Evolutionary conservation across 2,113 vertebrate genomes (phyloP).

Genomic region (Lophura nycthemera): DNA sequence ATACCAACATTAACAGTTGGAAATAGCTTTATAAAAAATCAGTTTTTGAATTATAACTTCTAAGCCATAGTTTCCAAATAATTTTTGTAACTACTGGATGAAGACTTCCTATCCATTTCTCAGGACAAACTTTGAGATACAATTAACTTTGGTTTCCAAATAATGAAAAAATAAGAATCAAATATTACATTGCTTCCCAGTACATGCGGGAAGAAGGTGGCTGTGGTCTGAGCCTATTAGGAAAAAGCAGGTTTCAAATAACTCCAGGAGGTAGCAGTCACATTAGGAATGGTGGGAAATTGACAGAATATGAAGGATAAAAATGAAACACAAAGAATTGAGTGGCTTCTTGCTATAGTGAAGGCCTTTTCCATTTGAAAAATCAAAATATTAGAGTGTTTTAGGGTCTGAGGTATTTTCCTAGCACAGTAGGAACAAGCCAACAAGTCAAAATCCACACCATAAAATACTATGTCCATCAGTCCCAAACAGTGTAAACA

Average conservation of each 20-base stretch:
- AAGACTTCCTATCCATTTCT: neutral
- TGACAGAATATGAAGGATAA: neutral
- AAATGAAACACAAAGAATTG: neutral
- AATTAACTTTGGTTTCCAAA: neutral
- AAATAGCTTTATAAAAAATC: neutral
- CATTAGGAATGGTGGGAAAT: neutral
- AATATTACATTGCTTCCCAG: neutral
- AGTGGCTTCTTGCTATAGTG: neutral
- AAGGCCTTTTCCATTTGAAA: neutral
- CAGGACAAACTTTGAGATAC: neutral
- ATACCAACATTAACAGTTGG: neutral
- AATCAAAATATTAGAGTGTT: neutral
- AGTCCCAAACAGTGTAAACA: neutral
- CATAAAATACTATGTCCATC: too few relatives aligned
- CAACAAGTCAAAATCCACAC: neutral
- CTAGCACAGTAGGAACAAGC: neutral
- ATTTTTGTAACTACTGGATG: neutral
- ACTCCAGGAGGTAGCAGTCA: neutral
- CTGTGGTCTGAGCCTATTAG: neutral
- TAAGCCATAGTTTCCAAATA: neutral
- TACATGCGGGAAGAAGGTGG: neutral
- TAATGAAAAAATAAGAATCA: neutral
- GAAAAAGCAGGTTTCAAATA: neutral
- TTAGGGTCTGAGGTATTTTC: neutral
- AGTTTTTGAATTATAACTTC: neutral